Conservation (phyloP, 1,140 invertebrate species). For the Drosophila erecta region DNA sequence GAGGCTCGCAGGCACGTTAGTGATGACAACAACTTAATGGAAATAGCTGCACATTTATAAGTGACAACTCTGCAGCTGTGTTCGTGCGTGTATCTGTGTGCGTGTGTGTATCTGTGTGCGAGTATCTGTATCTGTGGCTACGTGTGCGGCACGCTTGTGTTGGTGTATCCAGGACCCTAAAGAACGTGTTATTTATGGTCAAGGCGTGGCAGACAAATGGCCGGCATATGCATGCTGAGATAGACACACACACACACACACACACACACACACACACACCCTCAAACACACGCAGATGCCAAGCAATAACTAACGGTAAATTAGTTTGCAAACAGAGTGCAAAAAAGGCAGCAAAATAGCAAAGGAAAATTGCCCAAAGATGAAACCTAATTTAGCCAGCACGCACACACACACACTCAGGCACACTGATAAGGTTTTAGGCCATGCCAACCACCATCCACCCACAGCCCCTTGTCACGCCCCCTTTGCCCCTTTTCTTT, state of each 20-base stretch:
- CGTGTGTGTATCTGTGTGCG: slow-evolving; percentile 2
- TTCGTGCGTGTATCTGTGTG: slow-evolving; percentile 17
- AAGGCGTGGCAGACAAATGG: slow-evolving; percentile 80
- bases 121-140: slow-evolving; percentile 10
- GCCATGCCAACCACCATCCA: not conserved
- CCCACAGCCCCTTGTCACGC: not conserved
- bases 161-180: slow-evolving; percentile 42
- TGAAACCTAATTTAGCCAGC: slow-evolving; percentile 77
- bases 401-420: slow-evolving; percentile 27
- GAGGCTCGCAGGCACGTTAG: slow-evolving; percentile 73
- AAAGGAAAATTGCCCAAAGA: slow-evolving; percentile 69
- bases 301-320: slow-evolving; percentile 79
- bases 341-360: slow-evolving; percentile 58
- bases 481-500: not conserved
- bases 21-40: slow-evolving; percentile 83
- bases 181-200: slow-evolving; percentile 77
- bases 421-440: slow-evolving; percentile 29
- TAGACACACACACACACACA: slow-evolving; percentile 34
- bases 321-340: slow-evolving; percentile 80
- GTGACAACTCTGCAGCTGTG: slow-evolving; percentile 67
- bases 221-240: slow-evolving; percentile 70
- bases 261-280: slow-evolving; percentile 7
- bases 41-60: slow-evolving; percentile 82
- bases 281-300: slow-evolving; percentile 19
- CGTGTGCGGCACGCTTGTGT: slow-evolving; percentile 15